Evolutionary conservation across 2,888 invertebrate species (phyloP), one percentile per base, ranked within the genome.

Genomic region (Salpingus planirostris): DNA sequence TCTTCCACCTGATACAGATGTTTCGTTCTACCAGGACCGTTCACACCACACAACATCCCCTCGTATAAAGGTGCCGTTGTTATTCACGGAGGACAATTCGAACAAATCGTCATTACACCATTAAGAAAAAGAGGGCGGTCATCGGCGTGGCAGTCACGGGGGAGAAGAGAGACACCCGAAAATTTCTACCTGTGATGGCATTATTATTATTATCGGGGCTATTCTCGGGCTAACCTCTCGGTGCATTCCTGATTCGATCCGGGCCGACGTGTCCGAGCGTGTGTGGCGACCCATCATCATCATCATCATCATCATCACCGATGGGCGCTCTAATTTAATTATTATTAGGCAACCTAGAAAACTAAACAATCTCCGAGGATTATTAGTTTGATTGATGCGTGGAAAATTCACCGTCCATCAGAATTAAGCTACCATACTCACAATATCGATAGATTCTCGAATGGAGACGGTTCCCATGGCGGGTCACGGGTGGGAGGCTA

Each of bases 1-100:
- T n/a, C n/a, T n/a, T n/a, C 53, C 56, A 49, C 52, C 56, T 55
- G 53, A 55, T 56, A 56, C 56, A 53, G 54, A 55, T 54, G 55
- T 52, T n/a, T n/a, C n/a, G n/a, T n/a, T n/a, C n/a, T 54, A 22
- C 35, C 33, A 31, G 28, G 22, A 28, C 43, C 47, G 37, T 45
- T 54, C 46, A 54, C 56, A 55, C 56, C 53, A 42, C 45, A 39
- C 33, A 42, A 44, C 39, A 32, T 40, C 44, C 44, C 42, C 43
- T 38, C 42, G 38, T 41, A 46, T 46, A 46, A 51, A 50, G 43
- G 37, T 33, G 37, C 43, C 44, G 40, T 42, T 36, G 41, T 37
- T 40, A 46, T 46, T 47, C 49, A 49, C 27, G 11, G 8, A 11
- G 28, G 31, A 38, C 31, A 38, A 34, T 31, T 23, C 29, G 15